Conservation (phyloP, 2,888 invertebrate genomes). For the Cerastis leucographa region DNA sequence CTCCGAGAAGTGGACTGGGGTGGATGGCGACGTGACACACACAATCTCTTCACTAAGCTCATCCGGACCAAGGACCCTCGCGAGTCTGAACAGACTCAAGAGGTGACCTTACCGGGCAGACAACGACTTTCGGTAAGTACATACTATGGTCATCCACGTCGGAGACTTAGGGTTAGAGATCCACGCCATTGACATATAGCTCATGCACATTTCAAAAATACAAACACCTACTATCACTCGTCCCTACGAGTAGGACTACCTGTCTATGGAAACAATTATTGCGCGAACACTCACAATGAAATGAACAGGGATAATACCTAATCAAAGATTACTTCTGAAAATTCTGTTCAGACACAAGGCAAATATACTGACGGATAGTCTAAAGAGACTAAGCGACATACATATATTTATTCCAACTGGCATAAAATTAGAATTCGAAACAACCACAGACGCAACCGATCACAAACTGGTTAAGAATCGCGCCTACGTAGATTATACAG, state of each 20-base stretch:
- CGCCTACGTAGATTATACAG: too few species aligned
- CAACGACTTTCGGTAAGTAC: conserved; percentile 94
- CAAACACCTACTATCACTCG: neutral
- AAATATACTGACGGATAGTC: neutral
- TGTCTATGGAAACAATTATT: neutral
- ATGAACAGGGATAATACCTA: too few species aligned
- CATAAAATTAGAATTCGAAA: neutral
- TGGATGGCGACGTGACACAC: conserved; percentile 91
- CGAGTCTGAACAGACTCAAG: conserved; percentile 91
- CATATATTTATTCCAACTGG: neutral
- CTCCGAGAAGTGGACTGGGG: conserved; percentile 90
- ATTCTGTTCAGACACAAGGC: neutral
- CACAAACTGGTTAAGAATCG: neutral
- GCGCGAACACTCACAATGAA: neutral
- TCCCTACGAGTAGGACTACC: neutral
- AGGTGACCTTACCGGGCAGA: conserved; percentile 82
- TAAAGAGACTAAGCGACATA: neutral
- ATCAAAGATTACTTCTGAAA: neutral
- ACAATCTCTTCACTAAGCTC: conserved; percentile 95
- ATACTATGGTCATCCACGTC: neutral
- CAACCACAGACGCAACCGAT: neutral
- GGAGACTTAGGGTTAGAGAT: neutral
- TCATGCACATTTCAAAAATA: neutral
- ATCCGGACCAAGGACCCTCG: conserved; percentile 95
- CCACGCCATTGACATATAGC: neutral